Percentiles rank a stretch among this genome's conserved stretches.
These are phyloP conservation scores for Colaptes auratus DNA, from an alignment of 2,113 vertebrate species.

Conservation along the genomic window DNA sequence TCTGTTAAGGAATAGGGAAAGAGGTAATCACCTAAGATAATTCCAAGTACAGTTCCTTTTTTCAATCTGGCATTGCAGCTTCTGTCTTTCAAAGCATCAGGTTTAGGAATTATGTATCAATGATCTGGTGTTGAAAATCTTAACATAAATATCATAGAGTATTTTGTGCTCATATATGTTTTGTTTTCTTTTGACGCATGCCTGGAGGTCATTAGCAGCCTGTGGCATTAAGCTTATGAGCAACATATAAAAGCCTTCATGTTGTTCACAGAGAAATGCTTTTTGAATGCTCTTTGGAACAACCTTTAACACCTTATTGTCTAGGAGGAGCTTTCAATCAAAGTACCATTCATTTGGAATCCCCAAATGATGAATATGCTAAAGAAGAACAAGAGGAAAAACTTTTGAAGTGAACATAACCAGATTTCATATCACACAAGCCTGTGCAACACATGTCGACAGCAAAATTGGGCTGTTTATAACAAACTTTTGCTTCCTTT, in stretches of 20 bases:
- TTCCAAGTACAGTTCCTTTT: not conserved
- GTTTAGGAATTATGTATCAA: not conserved
- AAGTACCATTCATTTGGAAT: not conserved
- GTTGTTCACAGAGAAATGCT: not conserved
- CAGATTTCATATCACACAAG: not conserved
- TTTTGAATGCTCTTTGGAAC: not conserved
- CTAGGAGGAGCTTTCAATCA: not conserved
- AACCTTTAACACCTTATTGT: not conserved
- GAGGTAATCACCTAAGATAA: not conserved
- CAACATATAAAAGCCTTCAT: not conserved
- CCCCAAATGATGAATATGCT: not conserved
- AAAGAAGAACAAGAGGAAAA: not conserved
- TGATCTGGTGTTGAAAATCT: not conserved
- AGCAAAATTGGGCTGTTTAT: not conserved
- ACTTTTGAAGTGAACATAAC: not conserved
- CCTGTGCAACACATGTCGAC: not conserved
- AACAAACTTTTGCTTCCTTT: not conserved
- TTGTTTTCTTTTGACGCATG: too few species aligned
- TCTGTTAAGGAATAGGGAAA: not conserved
- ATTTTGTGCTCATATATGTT: too few species aligned
- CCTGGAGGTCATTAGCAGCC: not conserved
- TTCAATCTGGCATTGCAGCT: not conserved
- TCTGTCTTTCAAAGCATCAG: not conserved
- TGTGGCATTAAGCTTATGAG: not conserved
- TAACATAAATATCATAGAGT: not conserved